phyloP scores from a whole-genome alignment of 2,113 vertebrate genomes.

The Daubentonia madagascariensis region DNA sequence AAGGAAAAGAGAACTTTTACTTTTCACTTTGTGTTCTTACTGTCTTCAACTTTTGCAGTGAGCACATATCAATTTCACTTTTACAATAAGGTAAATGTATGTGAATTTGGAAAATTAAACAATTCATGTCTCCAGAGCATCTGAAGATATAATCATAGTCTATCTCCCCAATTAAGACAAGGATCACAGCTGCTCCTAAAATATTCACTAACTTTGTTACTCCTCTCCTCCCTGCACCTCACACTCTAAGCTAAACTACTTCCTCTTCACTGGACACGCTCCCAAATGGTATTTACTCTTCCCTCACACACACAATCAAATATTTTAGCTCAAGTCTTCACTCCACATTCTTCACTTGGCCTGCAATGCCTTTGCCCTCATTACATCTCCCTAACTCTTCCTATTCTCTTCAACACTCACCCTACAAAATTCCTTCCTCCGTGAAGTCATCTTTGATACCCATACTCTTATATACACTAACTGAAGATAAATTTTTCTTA shows the following conservation, averaged over 20 bases:
- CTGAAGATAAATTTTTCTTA: not conserved
- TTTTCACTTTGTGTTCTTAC: not conserved
- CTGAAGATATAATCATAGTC: not conserved
- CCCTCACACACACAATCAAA: not conserved
- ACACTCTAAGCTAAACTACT: not conserved
- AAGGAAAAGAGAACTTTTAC: not conserved
- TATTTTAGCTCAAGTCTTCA: not conserved
- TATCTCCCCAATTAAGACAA: not conserved
- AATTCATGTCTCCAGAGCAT: not conserved
- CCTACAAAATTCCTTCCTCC: not conserved
- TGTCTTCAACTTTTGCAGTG: not conserved
- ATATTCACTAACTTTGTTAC: not conserved
- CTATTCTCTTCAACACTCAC: not conserved
- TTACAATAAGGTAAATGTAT: not conserved
- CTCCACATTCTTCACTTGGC: not conserved
- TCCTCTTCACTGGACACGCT: not conserved
- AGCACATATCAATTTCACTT: not conserved
- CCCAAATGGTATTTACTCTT: not conserved
- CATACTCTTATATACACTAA: not conserved
- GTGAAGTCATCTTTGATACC: not conserved
- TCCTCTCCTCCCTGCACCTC: not conserved
- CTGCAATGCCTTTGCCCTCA: not conserved
- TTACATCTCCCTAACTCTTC: not conserved
- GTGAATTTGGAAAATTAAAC: not conserved
- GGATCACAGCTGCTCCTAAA: not conserved